Percentiles rank a stretch among this genome's conserved stretches.
phyloP scores from a whole-genome alignment of 2,888 invertebrate genomes.

The Busseola fusca region DNA sequence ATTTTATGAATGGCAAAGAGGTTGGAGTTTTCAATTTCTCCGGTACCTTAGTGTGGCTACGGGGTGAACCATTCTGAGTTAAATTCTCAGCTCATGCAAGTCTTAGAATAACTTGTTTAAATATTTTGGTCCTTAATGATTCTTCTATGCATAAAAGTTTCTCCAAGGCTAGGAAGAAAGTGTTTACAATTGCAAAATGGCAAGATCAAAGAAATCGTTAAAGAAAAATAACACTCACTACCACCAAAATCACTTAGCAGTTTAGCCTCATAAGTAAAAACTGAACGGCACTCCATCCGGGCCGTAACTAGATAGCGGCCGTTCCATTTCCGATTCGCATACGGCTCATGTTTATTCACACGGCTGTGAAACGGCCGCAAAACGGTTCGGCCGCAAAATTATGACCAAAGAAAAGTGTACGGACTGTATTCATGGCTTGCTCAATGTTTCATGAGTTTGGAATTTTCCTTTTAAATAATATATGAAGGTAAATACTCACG shows the following conservation, averaged over 20 bases:
- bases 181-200: neutral
- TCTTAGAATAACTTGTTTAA: too few relatives aligned
- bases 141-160: neutral
- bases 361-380: slow-evolving; percentile 32
- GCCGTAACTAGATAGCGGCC: slow-evolving; percentile 45
- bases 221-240: neutral
- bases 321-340: slow-evolving; percentile 52
- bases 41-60: neutral
- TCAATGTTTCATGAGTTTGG: slow-evolving; percentile 2
- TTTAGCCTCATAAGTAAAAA: slow-evolving; percentile 48
- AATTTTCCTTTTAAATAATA: slow-evolving; percentile 14
- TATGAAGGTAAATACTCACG: neutral
- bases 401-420: slow-evolving; percentile 34
- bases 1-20: neutral
- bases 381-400: slow-evolving; percentile 52
- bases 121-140: neutral
- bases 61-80: neutral
- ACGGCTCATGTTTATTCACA: slow-evolving; percentile 56
- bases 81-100: neutral
- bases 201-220: neutral
- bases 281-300: slow-evolving; percentile 32
- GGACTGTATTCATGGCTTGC: slow-evolving; percentile 18
- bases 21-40: neutral
- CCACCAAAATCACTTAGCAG: slow-evolving; percentile 39
- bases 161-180: neutral